Percentiles rank a stretch among this genome's conserved stretches.
Evolutionary conservation across 92 coral and sea anemone genomes (phyloP).

Genomic region (Epizoanthus fatuus): DNA sequence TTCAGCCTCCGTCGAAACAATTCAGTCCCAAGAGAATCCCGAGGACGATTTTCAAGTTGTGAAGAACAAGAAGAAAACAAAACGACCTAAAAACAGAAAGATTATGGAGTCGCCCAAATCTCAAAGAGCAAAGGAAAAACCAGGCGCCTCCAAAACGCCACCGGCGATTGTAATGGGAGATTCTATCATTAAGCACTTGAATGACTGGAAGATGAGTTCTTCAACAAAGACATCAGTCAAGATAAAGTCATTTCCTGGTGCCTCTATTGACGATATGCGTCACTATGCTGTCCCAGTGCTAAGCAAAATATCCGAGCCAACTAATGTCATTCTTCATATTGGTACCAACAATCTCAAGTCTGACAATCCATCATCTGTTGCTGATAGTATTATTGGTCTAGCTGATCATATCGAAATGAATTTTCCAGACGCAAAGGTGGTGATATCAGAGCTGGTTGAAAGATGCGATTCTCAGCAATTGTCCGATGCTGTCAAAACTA

Average conservation of each 20-base stretch:
- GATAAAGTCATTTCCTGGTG: conserved; percentile 24
- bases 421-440: background rate
- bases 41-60: too few relatives aligned
- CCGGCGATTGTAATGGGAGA: conserved; percentile 13
- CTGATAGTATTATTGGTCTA: background rate
- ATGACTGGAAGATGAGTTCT: background rate
- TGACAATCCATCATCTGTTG: background rate
- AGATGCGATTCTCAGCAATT: background rate
- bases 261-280: conserved; percentile 20
- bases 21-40: too few relatives aligned
- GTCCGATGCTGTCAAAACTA: background rate
- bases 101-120: too few relatives aligned
- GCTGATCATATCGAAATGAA: background rate
- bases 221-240: background rate
- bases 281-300: conserved; percentile 9
- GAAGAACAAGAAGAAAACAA: too few relatives aligned
- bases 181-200: conserved; percentile 23
- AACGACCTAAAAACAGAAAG: too few relatives aligned
- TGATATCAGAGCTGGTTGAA: background rate
- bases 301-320: background rate
- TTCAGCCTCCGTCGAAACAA: too few relatives aligned
- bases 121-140: too few relatives aligned
- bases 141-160: background rate
- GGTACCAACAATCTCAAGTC: conserved; percentile 19
- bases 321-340: conserved; percentile 19